These are phyloP conservation scores for Tauraco hartlaubi DNA, from an alignment of 2,797 vertebrate species.

Conservation along the genomic window DNA sequence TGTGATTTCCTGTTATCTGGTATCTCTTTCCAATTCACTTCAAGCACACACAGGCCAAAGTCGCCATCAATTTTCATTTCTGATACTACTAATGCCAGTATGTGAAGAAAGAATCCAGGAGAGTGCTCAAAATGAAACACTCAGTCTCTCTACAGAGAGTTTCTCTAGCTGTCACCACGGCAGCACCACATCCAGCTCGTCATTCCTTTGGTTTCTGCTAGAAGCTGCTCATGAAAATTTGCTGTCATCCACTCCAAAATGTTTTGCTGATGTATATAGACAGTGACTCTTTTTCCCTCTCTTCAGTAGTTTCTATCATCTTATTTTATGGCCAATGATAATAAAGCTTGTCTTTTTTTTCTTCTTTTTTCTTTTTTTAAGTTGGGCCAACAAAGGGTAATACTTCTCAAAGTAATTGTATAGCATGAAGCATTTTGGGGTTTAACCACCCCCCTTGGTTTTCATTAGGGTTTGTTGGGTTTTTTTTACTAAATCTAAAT, in stretches of 20 bases:
- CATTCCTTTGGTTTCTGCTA: neutral
- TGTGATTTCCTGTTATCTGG: neutral
- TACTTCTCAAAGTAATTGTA: neutral
- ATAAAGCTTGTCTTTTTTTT: neutral
- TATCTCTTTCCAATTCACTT: neutral
- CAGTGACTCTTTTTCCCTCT: neutral
- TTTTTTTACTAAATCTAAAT: neutral
- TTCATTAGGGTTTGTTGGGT: rapidly evolving
- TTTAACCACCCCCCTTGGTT: neutral
- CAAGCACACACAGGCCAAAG: neutral
- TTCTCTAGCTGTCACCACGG: neutral
- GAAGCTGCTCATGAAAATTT: neutral
- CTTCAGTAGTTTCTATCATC: neutral
- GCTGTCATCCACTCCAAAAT: neutral
- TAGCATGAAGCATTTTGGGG: neutral
- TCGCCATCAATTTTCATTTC: neutral
- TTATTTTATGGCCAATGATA: neutral
- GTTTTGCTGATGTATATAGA: neutral
- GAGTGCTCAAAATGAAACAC: neutral
- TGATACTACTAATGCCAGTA: neutral
- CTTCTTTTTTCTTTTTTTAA: neutral
- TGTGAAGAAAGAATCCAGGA: neutral
- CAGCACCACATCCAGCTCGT: neutral
- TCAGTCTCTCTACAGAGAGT: neutral
- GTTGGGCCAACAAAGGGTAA: neutral